Percentiles rank a stretch among this genome's conserved stretches.
Conservation (phyloP, 2,888 invertebrate species). For the Megaustenia siamemsis region DNA sequence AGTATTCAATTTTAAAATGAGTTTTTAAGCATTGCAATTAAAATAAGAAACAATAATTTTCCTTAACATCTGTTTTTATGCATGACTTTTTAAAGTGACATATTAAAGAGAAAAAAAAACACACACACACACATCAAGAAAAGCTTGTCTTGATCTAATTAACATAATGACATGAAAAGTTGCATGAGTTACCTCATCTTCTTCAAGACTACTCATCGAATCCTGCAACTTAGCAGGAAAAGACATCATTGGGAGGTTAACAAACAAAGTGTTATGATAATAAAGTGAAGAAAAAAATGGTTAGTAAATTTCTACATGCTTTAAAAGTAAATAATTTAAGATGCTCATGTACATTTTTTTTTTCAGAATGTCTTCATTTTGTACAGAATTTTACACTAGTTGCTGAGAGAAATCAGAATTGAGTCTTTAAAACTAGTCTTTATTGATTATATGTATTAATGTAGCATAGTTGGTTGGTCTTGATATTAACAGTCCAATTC, state of each 20-base stretch:
- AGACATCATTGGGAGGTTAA: conserved; percentile 24
- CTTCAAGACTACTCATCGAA: conserved; percentile 56
- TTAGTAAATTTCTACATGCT: background rate
- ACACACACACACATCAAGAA: conserved; percentile 3
- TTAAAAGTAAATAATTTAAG: background rate
- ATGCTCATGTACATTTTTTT: background rate
- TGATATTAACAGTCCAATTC: too few relatives aligned
- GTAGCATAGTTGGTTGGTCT: too few relatives aligned
- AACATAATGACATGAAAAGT: conserved; percentile 29
- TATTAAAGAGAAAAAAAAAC: background rate
- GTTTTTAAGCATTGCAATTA: background rate
- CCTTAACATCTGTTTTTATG: background rate
- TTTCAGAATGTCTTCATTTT: background rate
- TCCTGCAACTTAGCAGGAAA: conserved; percentile 49
- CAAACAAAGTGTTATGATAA: conserved; percentile 32
- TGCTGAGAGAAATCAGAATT: background rate
- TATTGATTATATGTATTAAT: background rate
- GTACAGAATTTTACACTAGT: background rate
- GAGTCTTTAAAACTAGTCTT: background rate
- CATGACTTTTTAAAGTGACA: too few relatives aligned
- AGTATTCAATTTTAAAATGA: background rate
- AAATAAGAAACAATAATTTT: background rate
- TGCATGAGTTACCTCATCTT: conserved; percentile 57
- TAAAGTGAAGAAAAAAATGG: background rate
- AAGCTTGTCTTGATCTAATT: conserved; percentile 29